A percentile compares a stretch with the other conserved stretches of the same genome.
Evolutionary conservation across 2,797 vertebrate genomes (phyloP).

Genomic region (Cryptoblepharus egeriae): DNA sequence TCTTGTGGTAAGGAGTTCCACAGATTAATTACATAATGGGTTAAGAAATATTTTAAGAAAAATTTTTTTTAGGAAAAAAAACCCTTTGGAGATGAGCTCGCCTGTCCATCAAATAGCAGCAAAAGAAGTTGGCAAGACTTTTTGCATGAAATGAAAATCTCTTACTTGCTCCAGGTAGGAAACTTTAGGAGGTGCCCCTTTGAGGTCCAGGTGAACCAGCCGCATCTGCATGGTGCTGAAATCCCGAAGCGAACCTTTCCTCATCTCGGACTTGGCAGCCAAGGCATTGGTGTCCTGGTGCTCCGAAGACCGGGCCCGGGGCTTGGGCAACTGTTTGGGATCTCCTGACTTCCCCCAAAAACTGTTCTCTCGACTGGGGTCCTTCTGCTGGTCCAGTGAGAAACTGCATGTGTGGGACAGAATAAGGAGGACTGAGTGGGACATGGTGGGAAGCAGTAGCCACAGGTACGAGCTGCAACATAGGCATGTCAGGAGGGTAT

Average conservation of each 20-base stretch:
- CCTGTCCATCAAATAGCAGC: too few species aligned
- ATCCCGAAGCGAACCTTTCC: conserved; percentile 43
- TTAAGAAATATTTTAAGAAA: too few species aligned
- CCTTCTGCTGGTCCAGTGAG: conserved; percentile 60
- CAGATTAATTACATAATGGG: too few species aligned
- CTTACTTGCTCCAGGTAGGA: conserved; percentile 82
- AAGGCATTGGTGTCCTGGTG: not conserved
- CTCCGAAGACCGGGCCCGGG: conserved; percentile 24
- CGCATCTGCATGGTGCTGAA: conserved; percentile 54
- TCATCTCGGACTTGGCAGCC: conserved; percentile 2
- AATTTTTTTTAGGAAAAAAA: too few species aligned
- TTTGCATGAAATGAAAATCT: too few species aligned
- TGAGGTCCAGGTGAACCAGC: conserved; percentile 83
- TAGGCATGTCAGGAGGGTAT: too few species aligned
- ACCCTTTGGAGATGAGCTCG: not conserved
- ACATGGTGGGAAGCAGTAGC: not conserved
- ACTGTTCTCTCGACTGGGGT: conserved; percentile 6
- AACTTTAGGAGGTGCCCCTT: conserved; percentile 81
- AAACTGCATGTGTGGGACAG: conserved; percentile 30
- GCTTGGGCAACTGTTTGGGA: fast-evolving
- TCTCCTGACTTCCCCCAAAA: conserved; percentile 57
- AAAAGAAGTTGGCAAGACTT: not conserved
- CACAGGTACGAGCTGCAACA: fast-evolving
- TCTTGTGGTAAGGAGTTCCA: too few species aligned
- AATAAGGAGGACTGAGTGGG: fast-evolving